Base-by-base conservation (phyloP, 2,888 invertebrate genomes). In the Thelaira solivaga region DNA sequence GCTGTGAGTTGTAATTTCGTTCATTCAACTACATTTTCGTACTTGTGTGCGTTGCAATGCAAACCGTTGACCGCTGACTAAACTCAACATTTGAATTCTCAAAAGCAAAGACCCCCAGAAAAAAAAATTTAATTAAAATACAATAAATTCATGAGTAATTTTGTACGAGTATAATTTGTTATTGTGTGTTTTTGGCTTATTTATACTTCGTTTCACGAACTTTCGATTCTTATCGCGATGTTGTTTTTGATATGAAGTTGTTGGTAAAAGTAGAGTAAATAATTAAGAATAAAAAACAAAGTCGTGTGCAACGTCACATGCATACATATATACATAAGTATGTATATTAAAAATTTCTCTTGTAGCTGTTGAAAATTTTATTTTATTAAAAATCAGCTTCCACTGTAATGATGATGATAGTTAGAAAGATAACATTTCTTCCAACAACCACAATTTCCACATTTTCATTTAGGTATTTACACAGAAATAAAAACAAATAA, bases 191-290 rank as follows among this genome's bases (percentile, higher is more conserved):
- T 11, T 20, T n/a, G n/a, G n/a, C n/a, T n/a, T n/a, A n/a, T n/a
- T n/a, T n/a, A n/a, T n/a, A n/a, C n/a, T n/a, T 4, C 8, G 7
- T n/a, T 26, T 62, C 22, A 34, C 24, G 62, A 62, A 64, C 24
- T 18, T 49, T 45, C 18, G 29, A 16, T 49, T 49, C 36, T 64
- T 64, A 64, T 64, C 62, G 7, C 24, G 36, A 45, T 49, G 36
- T n/a, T n/a, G n/a, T n/a, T n/a, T n/a, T n/a, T 39, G 62, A 62
- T 64, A 61, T 13, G 1, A 62, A 62, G 22, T 45, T 61, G 43
- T 45, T 11, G 1, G 16, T 16, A 45, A 62, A 47, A 22, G 6
- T 34, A 26, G 18, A 49, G 16, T 24, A 62, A 62, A 47, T 11
- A 24, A 47, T 20, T 41, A 31, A 36, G 4, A 64, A 26, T 2